Evolutionary conservation across 2,797 vertebrate genomes (phyloP).

Genomic region (Melanogrammus aeglefinus): DNA sequence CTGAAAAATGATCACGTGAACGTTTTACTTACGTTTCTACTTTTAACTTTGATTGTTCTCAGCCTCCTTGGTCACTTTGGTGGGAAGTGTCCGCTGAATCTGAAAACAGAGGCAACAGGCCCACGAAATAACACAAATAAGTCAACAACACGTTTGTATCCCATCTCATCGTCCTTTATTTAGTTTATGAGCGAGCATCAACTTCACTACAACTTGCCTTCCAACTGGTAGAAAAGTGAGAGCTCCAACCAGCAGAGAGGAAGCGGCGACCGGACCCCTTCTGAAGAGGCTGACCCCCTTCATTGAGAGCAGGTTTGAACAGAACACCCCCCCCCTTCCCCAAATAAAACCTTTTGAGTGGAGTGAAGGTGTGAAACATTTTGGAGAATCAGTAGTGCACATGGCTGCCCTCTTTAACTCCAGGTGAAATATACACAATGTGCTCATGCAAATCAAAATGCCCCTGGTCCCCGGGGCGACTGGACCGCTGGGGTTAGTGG

Average conservation of each 20-base stretch:
- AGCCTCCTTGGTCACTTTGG: background rate
- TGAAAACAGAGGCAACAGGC: background rate
- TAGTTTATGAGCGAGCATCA: slow-evolving; percentile 79
- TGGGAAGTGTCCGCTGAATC: background rate
- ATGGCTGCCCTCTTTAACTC: slow-evolving; percentile 50
- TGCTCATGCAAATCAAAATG: slow-evolving; percentile 66
- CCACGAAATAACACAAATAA: slow-evolving; percentile 20
- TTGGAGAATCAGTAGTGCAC: slow-evolving; percentile 68
- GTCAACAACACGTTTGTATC: slow-evolving; percentile 46
- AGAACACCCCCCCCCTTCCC: slow-evolving; percentile 28
- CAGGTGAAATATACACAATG: slow-evolving; percentile 55
- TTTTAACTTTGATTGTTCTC: background rate
- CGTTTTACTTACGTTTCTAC: too few relatives aligned
- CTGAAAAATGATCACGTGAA: too few relatives aligned
- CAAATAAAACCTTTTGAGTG: slow-evolving; percentile 44
- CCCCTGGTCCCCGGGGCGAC: slow-evolving; percentile 41
- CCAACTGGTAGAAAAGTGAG: slow-evolving; percentile 77
- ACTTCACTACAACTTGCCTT: slow-evolving; percentile 77
- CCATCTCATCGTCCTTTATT: slow-evolving; percentile 81
- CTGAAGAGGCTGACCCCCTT: slow-evolving; percentile 59
- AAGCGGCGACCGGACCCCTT: slow-evolving; percentile 62
- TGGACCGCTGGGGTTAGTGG: slow-evolving; percentile 56
- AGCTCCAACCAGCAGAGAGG: slow-evolving; percentile 77
- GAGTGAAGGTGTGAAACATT: slow-evolving; percentile 61
- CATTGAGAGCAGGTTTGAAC: slow-evolving; percentile 59